Percentiles rank a stretch among this genome's conserved stretches.
These are phyloP conservation scores for Cirrhinus mrigala DNA, from an alignment of 2,797 vertebrate species.

Conservation along the genomic window DNA sequence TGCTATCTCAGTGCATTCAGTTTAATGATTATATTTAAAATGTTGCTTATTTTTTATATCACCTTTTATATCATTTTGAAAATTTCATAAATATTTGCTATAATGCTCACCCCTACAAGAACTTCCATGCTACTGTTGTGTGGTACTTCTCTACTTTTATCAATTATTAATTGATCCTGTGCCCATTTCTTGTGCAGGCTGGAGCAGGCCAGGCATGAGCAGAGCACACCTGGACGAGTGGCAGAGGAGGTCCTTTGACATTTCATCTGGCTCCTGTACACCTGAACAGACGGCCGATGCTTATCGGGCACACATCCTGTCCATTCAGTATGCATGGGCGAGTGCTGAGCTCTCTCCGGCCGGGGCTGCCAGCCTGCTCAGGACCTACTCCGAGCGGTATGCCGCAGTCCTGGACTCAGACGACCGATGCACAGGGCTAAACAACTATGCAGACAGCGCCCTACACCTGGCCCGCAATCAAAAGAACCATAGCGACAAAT, in stretches of 20 bases:
- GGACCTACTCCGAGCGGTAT: conserved; percentile 88
- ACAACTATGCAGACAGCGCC: conserved; percentile 92
- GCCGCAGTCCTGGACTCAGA: conserved; percentile 91
- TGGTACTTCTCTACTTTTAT: conserved; percentile 61
- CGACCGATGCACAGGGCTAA: conserved; percentile 84
- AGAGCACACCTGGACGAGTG: conserved; percentile 89
- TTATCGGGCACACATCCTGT: conserved; percentile 89
- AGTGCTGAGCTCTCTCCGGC: conserved; percentile 87
- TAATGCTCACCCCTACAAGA: conserved; percentile 33
- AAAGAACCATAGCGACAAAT: conserved; percentile 89
- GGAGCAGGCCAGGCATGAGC: conserved; percentile 82
- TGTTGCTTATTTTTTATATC: neutral
- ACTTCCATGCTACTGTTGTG: neutral
- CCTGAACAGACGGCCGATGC: conserved; percentile 91
- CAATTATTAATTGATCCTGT: conserved; percentile 72
- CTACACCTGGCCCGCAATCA: conserved; percentile 88
- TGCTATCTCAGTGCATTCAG: neutral
- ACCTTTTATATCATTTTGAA: neutral
- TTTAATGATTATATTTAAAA: neutral
- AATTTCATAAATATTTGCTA: conserved; percentile 27
- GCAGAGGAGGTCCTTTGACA: conserved; percentile 92
- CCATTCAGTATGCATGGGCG: conserved; percentile 94
- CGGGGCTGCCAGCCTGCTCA: conserved; percentile 85
- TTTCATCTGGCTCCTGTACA: conserved; percentile 86
- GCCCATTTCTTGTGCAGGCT: conserved; percentile 72